Evolutionary conservation across 2,113 vertebrate genomes (phyloP).

Genomic region (Camelus dromedarius): DNA sequence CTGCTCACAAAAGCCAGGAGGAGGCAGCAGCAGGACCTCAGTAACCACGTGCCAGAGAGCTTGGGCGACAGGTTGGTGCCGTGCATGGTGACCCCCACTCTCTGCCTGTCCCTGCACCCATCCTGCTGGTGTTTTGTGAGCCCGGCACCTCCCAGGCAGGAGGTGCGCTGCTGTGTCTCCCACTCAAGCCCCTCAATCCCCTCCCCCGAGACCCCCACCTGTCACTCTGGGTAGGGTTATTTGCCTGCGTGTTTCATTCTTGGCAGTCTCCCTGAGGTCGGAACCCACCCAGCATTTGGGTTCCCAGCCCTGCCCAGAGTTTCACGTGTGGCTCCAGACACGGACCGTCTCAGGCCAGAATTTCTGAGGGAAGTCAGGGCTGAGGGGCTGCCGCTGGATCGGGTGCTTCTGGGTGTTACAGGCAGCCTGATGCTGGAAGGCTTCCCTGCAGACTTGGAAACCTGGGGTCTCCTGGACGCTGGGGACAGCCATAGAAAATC

Average conservation of each 20-base stretch:
- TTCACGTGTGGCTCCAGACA: fast-evolving
- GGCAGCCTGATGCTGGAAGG: not conserved
- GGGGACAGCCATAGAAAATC: not conserved
- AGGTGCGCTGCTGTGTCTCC: too few relatives aligned
- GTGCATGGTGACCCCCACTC: fast-evolving
- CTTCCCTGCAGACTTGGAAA: not conserved
- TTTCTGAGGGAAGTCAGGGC: not conserved
- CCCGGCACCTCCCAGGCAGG: not conserved
- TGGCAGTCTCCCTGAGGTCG: not conserved
- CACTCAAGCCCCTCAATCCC: fast-evolving
- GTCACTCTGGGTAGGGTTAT: too few relatives aligned
- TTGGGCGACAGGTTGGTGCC: fast-evolving
- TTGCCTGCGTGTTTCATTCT: not conserved
- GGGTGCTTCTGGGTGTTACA: not conserved
- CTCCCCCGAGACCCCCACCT: not conserved
- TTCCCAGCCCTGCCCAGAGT: not conserved
- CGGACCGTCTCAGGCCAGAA: fast-evolving
- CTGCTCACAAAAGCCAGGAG: not conserved
- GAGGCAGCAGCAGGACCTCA: not conserved
- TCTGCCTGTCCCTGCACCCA: not conserved
- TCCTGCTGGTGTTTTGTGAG: not conserved
- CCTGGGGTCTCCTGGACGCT: not conserved
- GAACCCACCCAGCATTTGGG: fast-evolving
- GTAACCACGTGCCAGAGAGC: not conserved
- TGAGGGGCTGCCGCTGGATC: not conserved